Conservation (phyloP, 2,113 vertebrate species). For the Dendrocopos noguchii region DNA sequence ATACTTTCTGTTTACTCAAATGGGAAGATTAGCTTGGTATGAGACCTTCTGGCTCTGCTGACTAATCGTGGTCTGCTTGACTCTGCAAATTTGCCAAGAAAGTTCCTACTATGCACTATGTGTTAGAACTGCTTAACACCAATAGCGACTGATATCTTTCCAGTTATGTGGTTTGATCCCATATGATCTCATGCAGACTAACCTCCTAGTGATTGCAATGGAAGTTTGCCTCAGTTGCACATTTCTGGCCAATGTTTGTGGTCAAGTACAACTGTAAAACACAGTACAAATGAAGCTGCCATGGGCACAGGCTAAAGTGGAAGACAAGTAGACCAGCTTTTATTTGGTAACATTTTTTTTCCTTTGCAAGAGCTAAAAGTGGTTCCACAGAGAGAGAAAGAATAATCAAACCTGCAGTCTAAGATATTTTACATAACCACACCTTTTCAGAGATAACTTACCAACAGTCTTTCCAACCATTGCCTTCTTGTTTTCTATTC, state of each 20-base stretch:
- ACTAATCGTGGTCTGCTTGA: conserved; percentile 15
- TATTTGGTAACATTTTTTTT: background rate
- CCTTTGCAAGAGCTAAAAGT: background rate
- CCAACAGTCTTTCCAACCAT: background rate
- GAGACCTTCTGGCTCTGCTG: background rate
- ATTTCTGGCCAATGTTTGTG: rapidly evolving
- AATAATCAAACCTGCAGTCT: background rate
- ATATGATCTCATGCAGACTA: background rate
- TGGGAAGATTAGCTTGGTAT: background rate
- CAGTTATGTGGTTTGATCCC: background rate
- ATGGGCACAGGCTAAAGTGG: background rate
- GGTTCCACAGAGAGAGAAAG: background rate
- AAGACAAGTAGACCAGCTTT: background rate
- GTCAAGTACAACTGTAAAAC: background rate
- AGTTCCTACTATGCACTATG: background rate
- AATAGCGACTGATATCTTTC: background rate
- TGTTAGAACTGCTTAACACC: background rate
- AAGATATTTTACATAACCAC: background rate
- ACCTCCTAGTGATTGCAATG: background rate
- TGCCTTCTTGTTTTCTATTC: background rate
- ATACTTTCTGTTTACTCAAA: background rate
- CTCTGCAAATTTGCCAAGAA: background rate
- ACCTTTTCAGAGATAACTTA: background rate
- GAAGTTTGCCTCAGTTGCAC: background rate
- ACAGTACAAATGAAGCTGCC: background rate